Evolutionary conservation across 2,888 invertebrate genomes (phyloP), one percentile per base, ranked within the genome.

Genomic region (Nomada lathburiana): DNA sequence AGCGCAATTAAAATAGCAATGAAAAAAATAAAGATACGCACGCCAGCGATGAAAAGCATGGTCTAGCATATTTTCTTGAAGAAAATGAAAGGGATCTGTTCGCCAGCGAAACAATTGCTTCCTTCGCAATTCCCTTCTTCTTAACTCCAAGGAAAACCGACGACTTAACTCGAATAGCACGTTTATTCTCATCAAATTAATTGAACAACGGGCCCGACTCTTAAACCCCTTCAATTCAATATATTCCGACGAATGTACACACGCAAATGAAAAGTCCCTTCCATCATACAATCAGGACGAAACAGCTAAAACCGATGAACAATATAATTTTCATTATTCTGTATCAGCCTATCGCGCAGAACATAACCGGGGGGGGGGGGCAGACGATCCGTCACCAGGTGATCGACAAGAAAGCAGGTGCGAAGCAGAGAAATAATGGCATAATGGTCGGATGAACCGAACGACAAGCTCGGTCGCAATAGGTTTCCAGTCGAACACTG

Each of bases 401-500:
- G 23, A 29, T 18, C 50, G 50, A 23, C 64, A 65, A 59, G 74
- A 60, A 65, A 59, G 55, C 60, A 44, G 65, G 36, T 53, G 80
- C 60, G n/a, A 57, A 20, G 44, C 53, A 65, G 69, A 53, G 62
- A 63, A 70, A 65, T 69, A 76, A 72, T 64, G 42, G 64, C 44
- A 29, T 47, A 57, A 42, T 47, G 67, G 53, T 23, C 36, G 53
- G 26, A 29, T 53, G 62, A n/a, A 42, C 64, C 73, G 65, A 81
- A 65, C 80, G 82, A 74, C 67, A 65, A 67, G 79, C 64, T 59
- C 26, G 55, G 63, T 60, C 47, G 74, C 78, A 80, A 82, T 85
- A 75, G 76, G 67, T 77, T 83, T 85, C 71, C 86, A 76, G 80
- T 76, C 65, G 69, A 74, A 63, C 62, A 78, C 65, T 68, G 77